Evolutionary conservation across 2,113 vertebrate species (phyloP).

Genomic region (Indicator maculatus): DNA sequence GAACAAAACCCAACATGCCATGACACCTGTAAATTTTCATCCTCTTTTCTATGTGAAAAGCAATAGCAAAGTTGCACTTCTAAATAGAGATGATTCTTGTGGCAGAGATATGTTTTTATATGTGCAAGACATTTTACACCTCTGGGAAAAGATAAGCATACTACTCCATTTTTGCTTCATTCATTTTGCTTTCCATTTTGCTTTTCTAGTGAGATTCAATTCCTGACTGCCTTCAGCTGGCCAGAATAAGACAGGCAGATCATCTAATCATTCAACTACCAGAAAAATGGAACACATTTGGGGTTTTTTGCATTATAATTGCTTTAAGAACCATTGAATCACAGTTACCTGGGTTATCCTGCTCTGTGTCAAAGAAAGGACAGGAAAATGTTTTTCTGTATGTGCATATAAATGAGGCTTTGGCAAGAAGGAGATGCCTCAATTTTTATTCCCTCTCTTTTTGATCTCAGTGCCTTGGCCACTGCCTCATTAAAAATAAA

Average conservation of each 20-base stretch:
- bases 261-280: neutral
- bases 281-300: neutral
- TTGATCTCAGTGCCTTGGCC: slow-evolving; percentile 35
- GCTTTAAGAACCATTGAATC: neutral
- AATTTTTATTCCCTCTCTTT: neutral
- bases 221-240: neutral
- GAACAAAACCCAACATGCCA: neutral
- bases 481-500: slow-evolving; percentile 69
- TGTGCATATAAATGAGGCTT: neutral
- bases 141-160: neutral
- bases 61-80: neutral
- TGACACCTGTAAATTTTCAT: neutral
- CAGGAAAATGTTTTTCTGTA: neutral
- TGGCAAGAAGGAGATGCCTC: neutral
- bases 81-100: neutral
- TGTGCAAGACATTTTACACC: neutral
- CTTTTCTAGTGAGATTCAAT: neutral
- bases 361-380: neutral
- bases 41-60: neutral
- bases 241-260: neutral
- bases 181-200: neutral
- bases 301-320: neutral
- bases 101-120: neutral
- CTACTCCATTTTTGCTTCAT: neutral
- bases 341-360: neutral